phyloP scores from a whole-genome alignment of 2,797 vertebrate species.

The Pitangus sulphuratus region DNA sequence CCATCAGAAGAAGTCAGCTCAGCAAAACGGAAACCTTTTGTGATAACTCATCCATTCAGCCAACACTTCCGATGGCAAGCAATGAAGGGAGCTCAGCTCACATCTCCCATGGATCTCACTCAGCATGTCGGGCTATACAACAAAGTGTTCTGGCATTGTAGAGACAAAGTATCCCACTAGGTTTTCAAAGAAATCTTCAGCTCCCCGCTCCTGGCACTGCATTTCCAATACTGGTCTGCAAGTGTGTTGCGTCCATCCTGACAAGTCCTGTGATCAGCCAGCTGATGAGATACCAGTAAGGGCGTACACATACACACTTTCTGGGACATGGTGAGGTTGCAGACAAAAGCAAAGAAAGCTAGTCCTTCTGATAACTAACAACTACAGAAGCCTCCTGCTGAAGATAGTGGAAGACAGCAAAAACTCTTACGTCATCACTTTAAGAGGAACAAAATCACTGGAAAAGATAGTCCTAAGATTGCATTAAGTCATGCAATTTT shows the following conservation, averaged over 20 bases:
- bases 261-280: not conserved
- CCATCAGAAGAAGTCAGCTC: not conserved
- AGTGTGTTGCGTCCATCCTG: not conserved
- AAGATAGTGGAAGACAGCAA: not conserved
- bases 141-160: not conserved
- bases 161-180: not conserved
- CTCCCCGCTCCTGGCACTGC: not conserved
- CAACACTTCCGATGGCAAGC: not conserved
- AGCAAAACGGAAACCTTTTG: not conserved
- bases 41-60: not conserved
- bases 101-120: not conserved
- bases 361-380: not conserved
- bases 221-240: not conserved
- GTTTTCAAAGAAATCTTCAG: not conserved
- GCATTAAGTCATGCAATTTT: not conserved
- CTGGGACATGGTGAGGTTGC: not conserved
- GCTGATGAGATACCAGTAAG: not conserved
- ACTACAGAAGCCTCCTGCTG: not conserved
- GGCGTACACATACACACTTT: not conserved
- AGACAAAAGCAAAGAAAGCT: not conserved
- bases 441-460: not conserved
- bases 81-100: not conserved
- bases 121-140: rapidly evolving
- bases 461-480: not conserved
- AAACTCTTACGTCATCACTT: not conserved